A percentile compares a stretch with the other conserved stretches of the same genome.
Conservation (phyloP, 2,113 vertebrate species). For the Laticauda laticaudata region DNA sequence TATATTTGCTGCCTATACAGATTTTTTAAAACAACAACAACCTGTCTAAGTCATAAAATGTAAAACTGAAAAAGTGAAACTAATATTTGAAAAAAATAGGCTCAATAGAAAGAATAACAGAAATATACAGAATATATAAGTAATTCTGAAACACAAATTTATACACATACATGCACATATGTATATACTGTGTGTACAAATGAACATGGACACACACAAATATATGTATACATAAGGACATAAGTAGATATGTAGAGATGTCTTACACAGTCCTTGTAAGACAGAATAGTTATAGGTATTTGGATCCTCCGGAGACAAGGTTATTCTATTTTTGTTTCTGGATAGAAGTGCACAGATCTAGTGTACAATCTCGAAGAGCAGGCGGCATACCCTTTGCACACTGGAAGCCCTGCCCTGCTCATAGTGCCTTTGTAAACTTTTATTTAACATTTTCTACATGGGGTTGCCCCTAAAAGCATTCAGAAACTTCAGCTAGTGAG, state of each 20-base stretch:
- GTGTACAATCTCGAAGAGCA: not conserved
- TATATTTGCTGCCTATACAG: not conserved
- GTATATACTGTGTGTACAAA: not conserved
- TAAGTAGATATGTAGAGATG: not conserved
- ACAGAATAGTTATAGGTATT: not conserved
- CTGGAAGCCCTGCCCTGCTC: not conserved
- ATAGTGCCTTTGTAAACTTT: not conserved
- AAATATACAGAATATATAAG: slow-evolving; percentile 1
- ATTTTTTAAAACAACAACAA: not conserved
- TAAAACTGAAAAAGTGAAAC: slow-evolving; percentile 32
- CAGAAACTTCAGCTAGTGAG: not conserved
- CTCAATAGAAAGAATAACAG: slow-evolving; percentile 40
- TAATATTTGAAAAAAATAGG: slow-evolving; percentile 12
- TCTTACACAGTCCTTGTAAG: not conserved
- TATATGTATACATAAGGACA: not conserved
- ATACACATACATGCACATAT: not conserved
- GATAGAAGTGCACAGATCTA: not conserved
- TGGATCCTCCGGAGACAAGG: not conserved
- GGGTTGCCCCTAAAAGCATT: not conserved
- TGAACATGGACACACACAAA: not conserved
- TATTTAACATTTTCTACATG: not conserved
- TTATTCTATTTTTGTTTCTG: not conserved
- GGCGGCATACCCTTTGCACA: not conserved
- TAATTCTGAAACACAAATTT: not conserved
- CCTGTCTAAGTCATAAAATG: not conserved